phyloP scores from a whole-genome alignment of 1,140 invertebrate genomes.

The Tenebrio molitor region DNA sequence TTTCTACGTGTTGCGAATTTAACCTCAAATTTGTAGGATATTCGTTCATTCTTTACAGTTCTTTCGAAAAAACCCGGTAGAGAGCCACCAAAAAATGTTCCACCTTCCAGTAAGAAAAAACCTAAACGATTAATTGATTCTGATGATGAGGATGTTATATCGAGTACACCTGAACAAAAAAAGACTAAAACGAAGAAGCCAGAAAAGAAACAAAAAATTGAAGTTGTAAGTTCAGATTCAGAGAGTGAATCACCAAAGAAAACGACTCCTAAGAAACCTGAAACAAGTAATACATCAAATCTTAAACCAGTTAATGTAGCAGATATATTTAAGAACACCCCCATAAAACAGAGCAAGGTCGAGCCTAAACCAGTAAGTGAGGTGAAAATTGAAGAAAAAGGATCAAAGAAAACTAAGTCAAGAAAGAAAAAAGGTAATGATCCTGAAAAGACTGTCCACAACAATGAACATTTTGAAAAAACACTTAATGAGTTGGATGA shows the following conservation, averaged over 20 bases:
- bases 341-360: conserved; percentile 61
- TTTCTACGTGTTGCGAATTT: background rate
- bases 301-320: conserved; percentile 59
- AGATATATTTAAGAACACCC: conserved; percentile 66
- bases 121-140: conserved; percentile 51
- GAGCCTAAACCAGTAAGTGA: conserved; percentile 55
- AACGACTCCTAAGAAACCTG: conserved; percentile 31
- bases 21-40: conserved; percentile 66
- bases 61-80: conserved; percentile 56
- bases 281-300: conserved; percentile 43
- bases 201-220: conserved; percentile 55
- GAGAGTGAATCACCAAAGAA: conserved; percentile 62
- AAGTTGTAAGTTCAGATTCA: conserved; percentile 64
- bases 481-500: conserved; percentile 75
- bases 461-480: conserved; percentile 78
- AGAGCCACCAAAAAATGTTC: background rate
- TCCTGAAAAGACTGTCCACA: conserved; percentile 71
- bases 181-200: conserved; percentile 32
- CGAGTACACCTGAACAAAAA: conserved; percentile 56
- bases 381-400: background rate
- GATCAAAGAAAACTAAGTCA: conserved; percentile 60
- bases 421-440: conserved; percentile 32
- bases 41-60: conserved; percentile 67
- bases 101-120: conserved; percentile 31
- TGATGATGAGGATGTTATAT: conserved; percentile 61